Evolutionary conservation across 1,140 invertebrate genomes (phyloP).

Genomic region (Cydia pomonella): DNA sequence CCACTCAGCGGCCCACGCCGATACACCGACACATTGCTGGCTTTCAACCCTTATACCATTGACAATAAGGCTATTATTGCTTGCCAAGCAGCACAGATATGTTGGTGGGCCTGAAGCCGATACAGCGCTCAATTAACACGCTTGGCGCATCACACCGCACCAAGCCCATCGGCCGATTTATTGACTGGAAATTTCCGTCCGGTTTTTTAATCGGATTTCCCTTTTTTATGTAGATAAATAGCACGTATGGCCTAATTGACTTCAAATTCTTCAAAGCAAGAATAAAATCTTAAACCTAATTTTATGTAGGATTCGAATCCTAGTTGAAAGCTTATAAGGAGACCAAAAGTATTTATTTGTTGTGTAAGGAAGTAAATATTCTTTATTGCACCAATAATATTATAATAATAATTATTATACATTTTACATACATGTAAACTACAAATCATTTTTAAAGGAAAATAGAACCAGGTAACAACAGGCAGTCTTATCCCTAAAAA

Average conservation of each 20-base stretch:
- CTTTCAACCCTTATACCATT: neutral
- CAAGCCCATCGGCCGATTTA: slow-evolving; percentile 70
- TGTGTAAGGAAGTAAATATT: too few relatives aligned
- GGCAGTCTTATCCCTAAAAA: too few relatives aligned
- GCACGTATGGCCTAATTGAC: neutral
- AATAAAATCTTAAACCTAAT: neutral
- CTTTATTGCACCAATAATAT: too few relatives aligned
- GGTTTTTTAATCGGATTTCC: neutral
- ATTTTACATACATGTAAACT: too few relatives aligned
- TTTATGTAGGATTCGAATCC: too few relatives aligned
- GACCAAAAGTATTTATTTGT: too few relatives aligned
- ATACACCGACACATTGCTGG: slow-evolving; percentile 40
- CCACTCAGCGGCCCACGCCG: slow-evolving; percentile 39
- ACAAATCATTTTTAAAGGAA: too few relatives aligned
- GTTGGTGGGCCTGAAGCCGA: slow-evolving; percentile 6
- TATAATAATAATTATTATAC: too few relatives aligned
- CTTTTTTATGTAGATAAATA: neutral
- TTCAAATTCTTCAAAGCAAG: too few relatives aligned
- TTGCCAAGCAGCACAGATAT: neutral
- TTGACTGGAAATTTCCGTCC: slow-evolving; percentile 43
- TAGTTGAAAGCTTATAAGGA: too few relatives aligned
- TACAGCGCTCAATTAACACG: slow-evolving; percentile 69
- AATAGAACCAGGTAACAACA: too few relatives aligned
- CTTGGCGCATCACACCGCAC: slow-evolving; percentile 64
- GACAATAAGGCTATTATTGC: slow-evolving; percentile 8